These are phyloP conservation scores for Anolis apletophallus DNA, from an alignment of 2,797 vertebrate genomes.

Conservation along the genomic window DNA sequence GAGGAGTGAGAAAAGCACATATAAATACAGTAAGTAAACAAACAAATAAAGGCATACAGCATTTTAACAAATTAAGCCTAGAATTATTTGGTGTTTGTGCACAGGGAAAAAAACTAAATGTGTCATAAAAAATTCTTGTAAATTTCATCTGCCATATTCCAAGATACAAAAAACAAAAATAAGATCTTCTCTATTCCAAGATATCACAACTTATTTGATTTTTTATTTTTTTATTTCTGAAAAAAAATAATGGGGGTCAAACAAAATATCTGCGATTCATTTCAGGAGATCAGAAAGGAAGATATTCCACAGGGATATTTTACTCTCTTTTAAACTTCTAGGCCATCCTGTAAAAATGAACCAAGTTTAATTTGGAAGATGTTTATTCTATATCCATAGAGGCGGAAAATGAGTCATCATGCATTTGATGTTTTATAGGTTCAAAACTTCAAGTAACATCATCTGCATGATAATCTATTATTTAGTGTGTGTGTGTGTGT, in stretches of 20 bases:
- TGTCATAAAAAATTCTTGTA: no score
- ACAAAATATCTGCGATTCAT: background rate
- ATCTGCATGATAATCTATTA: background rate
- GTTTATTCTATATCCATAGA: background rate
- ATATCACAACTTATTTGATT: background rate
- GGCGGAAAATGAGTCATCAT: background rate
- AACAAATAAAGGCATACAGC: background rate
- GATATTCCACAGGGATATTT: background rate
- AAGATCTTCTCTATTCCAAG: no score
- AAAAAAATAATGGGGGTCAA: background rate
- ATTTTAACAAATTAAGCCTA: background rate
- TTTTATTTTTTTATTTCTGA: background rate
- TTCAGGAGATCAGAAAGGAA: background rate
- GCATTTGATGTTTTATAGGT: background rate
- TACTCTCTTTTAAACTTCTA: conserved; percentile 8
- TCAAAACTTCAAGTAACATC: background rate
- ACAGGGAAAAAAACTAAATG: background rate
- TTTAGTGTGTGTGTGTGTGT: no score
- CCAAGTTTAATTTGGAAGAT: background rate
- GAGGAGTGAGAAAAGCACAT: no score
- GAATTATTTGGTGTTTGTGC: background rate
- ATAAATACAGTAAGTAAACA: no score
- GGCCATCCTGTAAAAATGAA: background rate
- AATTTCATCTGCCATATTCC: no score
- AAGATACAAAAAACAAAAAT: no score